Evolutionary conservation across 2,888 invertebrate genomes (phyloP).

Genomic region (Dasysyrphus tricinctus): DNA sequence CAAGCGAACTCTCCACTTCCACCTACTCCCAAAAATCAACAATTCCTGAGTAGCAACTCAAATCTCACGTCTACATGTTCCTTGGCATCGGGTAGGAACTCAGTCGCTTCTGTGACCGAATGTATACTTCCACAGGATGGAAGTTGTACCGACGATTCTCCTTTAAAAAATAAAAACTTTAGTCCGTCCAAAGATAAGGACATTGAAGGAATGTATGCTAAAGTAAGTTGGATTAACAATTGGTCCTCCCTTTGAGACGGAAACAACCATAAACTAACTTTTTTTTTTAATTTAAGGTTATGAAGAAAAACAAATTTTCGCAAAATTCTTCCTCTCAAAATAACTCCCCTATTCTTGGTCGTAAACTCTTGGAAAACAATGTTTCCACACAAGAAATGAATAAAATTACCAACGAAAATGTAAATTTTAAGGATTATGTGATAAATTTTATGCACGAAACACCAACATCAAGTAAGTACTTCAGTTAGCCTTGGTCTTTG

Average conservation of each 20-base stretch:
- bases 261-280: not conserved
- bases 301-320: slow-evolving; percentile 83
- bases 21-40: slow-evolving; percentile 87
- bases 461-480: slow-evolving; percentile 82
- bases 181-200: slow-evolving; percentile 87
- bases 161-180: slow-evolving; percentile 82
- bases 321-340: slow-evolving; percentile 81
- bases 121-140: slow-evolving; percentile 74
- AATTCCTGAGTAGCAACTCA: slow-evolving; percentile 78
- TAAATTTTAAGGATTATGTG: slow-evolving; percentile 73
- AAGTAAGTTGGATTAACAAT: slow-evolving; percentile 84
- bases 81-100: slow-evolving; percentile 80
- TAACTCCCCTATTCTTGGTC: slow-evolving; percentile 80
- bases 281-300: slow-evolving; percentile 79
- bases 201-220: slow-evolving; percentile 95
- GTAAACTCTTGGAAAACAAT: slow-evolving; percentile 78
- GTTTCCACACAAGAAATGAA: slow-evolving; percentile 67
- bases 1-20: slow-evolving; percentile 95
- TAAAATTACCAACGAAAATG: slow-evolving; percentile 61
- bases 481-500: slow-evolving; percentile 79
- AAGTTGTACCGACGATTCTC: slow-evolving; percentile 78
- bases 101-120: slow-evolving; percentile 83
- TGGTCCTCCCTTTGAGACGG: not conserved
- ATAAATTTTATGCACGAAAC: slow-evolving; percentile 74
- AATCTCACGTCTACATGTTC: slow-evolving; percentile 81